Base-by-base conservation (phyloP, 2,797 vertebrate species). In the Acipenser oxyrinchus region DNA sequence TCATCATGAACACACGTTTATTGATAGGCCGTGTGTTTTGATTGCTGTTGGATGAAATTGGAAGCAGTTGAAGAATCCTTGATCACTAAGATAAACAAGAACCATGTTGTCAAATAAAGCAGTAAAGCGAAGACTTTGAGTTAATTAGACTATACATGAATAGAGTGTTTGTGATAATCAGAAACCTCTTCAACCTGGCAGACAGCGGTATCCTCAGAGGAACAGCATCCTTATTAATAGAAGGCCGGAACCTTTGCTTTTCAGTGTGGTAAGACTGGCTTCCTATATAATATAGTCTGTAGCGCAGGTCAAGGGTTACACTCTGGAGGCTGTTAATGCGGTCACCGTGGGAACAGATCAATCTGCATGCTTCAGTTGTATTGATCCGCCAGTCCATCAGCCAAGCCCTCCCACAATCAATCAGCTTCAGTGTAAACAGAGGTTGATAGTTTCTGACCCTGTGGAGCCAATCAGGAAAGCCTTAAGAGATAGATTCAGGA, bases 301-400 rank as follows among this genome's bases (percentile, higher is more conserved):
- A 77, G 83, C 60, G 52, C 69, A 73, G 89, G 91, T 92, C 91
- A 95, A 77, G 89, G 94, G 91, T 93, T 91, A 81, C 69, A 58
- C 82, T 86, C 80, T 83, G 75, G 82, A 87, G 88, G 90, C 89
- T 81, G 84, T 93, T 93, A 91, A 93, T 91, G 92, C 63, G 78
- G 88, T 92, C 88, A 83, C 82, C 83, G 85, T 88, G 83, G 93
- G 88, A 88, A 83, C 83, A 88, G 83, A 95, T 96, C 94, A 92
- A 90, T 95, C 90, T 89, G 85, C 81, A 84, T 88, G 83, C 90
- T 82, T 89, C 85, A 73, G 79, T 80, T 68, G 53, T 83, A 95
- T 95, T 81, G 90, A 96, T 94, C 86, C 68, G 71, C 79, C 68
- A 71, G 80, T 80, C 84, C 82, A 81, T 83, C 84, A 87, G 83